A percentile compares a stretch with the other conserved stretches of the same genome.
Evolutionary conservation across 2,888 invertebrate genomes (phyloP).

Genomic region (Lycaena phlaeas): DNA sequence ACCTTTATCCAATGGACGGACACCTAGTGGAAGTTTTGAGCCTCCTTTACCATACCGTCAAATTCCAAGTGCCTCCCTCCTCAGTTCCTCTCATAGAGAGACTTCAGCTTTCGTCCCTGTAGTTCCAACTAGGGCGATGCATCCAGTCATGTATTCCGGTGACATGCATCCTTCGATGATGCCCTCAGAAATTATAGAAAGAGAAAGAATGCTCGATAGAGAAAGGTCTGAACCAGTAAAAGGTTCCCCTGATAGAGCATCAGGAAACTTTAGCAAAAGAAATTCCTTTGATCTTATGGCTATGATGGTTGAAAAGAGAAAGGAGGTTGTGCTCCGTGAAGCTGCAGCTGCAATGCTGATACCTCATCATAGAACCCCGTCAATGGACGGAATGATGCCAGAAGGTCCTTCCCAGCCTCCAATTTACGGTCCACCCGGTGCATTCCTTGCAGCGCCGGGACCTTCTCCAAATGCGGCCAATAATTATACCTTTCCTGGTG

Average conservation of each 20-base stretch:
- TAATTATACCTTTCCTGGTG: slow-evolving; percentile 81
- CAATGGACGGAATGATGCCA: slow-evolving; percentile 70
- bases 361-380: slow-evolving; percentile 69
- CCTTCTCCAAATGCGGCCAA: slow-evolving; percentile 77
- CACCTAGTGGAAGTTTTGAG: slow-evolving; percentile 72
- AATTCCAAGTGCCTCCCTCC: slow-evolving; percentile 62
- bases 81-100: slow-evolving; percentile 77
- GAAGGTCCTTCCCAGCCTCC: slow-evolving; percentile 76
- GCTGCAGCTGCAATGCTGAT: slow-evolving; percentile 81
- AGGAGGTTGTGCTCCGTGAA: slow-evolving; percentile 83
- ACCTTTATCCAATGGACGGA: slow-evolving; percentile 66
- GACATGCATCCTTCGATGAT: slow-evolving; percentile 80
- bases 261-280: slow-evolving; percentile 53
- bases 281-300: slow-evolving; percentile 87
- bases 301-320: slow-evolving; percentile 92
- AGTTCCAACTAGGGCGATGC: slow-evolving; percentile 83
- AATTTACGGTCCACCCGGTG: slow-evolving; percentile 77
- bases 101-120: slow-evolving; percentile 91
- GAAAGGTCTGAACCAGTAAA: slow-evolving; percentile 61
- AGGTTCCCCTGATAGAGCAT: slow-evolving; percentile 61
- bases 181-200: slow-evolving; percentile 71
- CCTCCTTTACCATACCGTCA: slow-evolving; percentile 78
- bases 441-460: slow-evolving; percentile 77
- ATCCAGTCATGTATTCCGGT: slow-evolving; percentile 80
- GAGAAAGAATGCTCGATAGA: slow-evolving; percentile 67